phyloP scores from a whole-genome alignment of 2,888 invertebrate genomes.

The Marronus borbonicus region DNA sequence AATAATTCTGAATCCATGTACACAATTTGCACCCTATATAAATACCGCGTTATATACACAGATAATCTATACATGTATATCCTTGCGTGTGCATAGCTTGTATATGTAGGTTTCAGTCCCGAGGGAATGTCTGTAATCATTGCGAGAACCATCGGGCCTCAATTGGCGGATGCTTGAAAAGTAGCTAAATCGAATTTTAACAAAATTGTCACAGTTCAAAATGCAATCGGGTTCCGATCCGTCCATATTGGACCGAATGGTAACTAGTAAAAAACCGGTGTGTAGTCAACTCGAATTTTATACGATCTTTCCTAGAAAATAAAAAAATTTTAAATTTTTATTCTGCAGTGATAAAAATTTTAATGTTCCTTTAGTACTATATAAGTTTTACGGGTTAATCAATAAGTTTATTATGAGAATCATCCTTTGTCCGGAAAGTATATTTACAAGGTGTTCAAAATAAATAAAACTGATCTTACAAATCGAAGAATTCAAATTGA shows the following conservation, averaged over 20 bases:
- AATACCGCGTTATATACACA: background rate
- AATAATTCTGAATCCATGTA: conserved; percentile 6
- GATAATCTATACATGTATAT: conserved; percentile 14
- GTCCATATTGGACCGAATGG: conserved; percentile 45
- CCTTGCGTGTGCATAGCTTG: background rate
- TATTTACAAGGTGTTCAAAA: no score
- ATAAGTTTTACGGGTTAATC: no score
- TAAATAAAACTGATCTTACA: no score
- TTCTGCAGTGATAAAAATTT: no score
- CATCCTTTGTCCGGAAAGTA: no score
- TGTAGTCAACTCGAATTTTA: background rate
- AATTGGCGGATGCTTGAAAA: conserved; percentile 56
- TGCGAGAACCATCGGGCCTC: conserved; percentile 54
- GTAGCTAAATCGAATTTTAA: conserved; percentile 58
- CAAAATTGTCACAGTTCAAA: conserved; percentile 55
- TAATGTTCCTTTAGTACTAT: no score
- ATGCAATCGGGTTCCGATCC: conserved; percentile 50
- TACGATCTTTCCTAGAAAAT: background rate
- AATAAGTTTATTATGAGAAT: no score
- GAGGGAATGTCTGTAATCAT: conserved; percentile 54
- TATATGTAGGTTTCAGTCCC: background rate
- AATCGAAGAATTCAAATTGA: no score
- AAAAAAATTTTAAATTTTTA: no score
- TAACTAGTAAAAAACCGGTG: background rate
- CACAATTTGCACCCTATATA: conserved; percentile 16